Evolutionary conservation across 2,797 vertebrate species (phyloP).

Genomic region (Furcifer pardalis): DNA sequence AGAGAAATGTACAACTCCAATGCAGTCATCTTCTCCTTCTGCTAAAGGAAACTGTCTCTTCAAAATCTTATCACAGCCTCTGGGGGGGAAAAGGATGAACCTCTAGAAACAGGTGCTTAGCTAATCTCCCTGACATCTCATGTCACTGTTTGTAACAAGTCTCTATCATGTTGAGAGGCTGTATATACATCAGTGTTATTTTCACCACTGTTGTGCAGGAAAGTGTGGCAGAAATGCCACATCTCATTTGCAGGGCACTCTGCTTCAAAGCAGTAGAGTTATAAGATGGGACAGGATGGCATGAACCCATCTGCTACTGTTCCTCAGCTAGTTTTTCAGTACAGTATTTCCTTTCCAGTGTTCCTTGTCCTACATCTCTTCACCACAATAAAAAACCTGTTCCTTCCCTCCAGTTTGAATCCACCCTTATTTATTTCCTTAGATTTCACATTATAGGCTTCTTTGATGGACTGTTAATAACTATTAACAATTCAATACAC

Average conservation of each 20-base stretch:
- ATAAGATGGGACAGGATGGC: slow-evolving; percentile 22
- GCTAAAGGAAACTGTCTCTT: slow-evolving; percentile 7
- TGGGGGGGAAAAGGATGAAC: not conserved
- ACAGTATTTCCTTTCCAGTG: not conserved
- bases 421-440: not conserved
- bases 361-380: slow-evolving; percentile 4
- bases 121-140: slow-evolving; percentile 33
- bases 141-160: slow-evolving; percentile 21
- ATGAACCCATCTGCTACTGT: not conserved
- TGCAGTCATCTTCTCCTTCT: not conserved
- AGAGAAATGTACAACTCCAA: not conserved
- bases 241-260: slow-evolving; percentile 11
- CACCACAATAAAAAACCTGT: not conserved
- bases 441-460: not conserved
- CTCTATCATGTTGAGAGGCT: slow-evolving; percentile 20
- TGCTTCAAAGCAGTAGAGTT: slow-evolving; percentile 17
- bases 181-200: slow-evolving; percentile 7
- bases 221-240: slow-evolving; percentile 28
- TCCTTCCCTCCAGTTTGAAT: not conserved
- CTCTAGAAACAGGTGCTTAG: slow-evolving; percentile 23
- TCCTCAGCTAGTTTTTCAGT: slow-evolving; percentile 28
- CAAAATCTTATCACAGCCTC: not conserved
- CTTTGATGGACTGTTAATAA: not conserved
- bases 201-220: slow-evolving; percentile 3
- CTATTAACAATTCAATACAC: not conserved